Evolutionary conservation across 2,113 vertebrate genomes (phyloP), one percentile per base, ranked within the genome.

Genomic region (Saimiri boliviensis): DNA sequence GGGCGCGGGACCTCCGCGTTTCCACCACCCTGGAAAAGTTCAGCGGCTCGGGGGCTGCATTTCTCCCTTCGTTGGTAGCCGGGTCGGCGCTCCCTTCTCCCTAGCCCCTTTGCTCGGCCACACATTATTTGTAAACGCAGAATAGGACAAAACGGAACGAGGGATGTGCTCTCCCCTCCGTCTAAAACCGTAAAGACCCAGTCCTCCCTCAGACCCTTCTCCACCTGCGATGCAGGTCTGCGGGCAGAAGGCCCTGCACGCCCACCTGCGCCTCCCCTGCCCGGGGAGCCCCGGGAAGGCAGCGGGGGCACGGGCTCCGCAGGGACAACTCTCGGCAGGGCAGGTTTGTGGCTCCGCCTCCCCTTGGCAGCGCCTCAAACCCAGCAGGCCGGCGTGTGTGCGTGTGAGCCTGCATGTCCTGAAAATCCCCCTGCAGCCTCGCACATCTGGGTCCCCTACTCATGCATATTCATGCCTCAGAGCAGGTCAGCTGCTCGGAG

Each of bases 11-110:
- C 30, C 8, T n/a, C 30, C 0, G 21, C 52, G 84, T 97, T 98
- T 86, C 80, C 76, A 94, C 86, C 96, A 70, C 95, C 87, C 96
- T 83, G 95, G 91, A 93, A 95, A 91, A 92, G 89, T 95, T 89
- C 77, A 71, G 71, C 49, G 95, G 82, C 91, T 79, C 95, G 97
- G 97, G 70, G 97, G 88, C 97, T 95, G 92, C 86, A 54, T 79
- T 81, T 63, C 74, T 87, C 21, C 91, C 90, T 88, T 93, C 95
- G 52, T 70, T 56, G 23, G 92, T 88, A 71, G 87, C 54, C 37
- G 37, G 42, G 25, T 37, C 49, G 25, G 25, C 4, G 20, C 77
- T 23, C 17, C 30, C 74, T 21, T 8, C 27, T 37, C 63, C 27
- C 8, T 42, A 2, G 0, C 2, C 35, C 42, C 68, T 42, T 7